Evolutionary conservation across 2,888 invertebrate genomes (phyloP), one percentile per base, ranked within the genome.

Genomic region (Apamea monoglypha): DNA sequence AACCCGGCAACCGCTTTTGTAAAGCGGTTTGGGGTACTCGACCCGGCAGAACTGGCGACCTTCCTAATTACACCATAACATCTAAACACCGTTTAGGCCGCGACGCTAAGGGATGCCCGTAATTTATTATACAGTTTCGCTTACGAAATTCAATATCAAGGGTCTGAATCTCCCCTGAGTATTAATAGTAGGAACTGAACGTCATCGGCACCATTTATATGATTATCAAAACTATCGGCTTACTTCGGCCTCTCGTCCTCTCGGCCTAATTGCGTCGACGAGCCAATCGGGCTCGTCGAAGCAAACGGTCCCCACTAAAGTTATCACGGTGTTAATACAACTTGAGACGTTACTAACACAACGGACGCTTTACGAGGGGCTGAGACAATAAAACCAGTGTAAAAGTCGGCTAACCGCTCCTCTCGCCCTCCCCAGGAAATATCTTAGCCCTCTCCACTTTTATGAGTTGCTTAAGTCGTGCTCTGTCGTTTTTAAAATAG

Each of bases 361-460:
- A 95, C 94, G 93, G 94, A 93, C 90, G 93, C 93, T 94, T 94
- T 94, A 94, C 94, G 94, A 95, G 94, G 95, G 95, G 91, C 88
- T 90, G 90, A 92, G 93, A 96, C 94, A 96, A 96, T 96, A 96
- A 96, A 96, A 96, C 94, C 95, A 93, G 93, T 95, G 95, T 96
- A 95, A 96, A 96, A 96, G 94, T 95, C 95, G 94, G 94, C 91
- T 95, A 96, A 96, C 95, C 95, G 93, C 94, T 94, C 87, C 91
- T 93, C 92, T 90, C 92, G 81, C 91, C 91, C 90, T 91, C 93
- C 92, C 92, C 89, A 82, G 91, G 92, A 93, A 94, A 93, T 93
- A 93, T 92, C 92, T 91, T 90, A 88, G 91, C 93, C 93, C 93
- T 94, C 93, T 91, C 91, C 91, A 90, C 91, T 94, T 95, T 95